Base-by-base conservation (phyloP, 2,113 vertebrate species). In the Thryonomys swinderianus region DNA sequence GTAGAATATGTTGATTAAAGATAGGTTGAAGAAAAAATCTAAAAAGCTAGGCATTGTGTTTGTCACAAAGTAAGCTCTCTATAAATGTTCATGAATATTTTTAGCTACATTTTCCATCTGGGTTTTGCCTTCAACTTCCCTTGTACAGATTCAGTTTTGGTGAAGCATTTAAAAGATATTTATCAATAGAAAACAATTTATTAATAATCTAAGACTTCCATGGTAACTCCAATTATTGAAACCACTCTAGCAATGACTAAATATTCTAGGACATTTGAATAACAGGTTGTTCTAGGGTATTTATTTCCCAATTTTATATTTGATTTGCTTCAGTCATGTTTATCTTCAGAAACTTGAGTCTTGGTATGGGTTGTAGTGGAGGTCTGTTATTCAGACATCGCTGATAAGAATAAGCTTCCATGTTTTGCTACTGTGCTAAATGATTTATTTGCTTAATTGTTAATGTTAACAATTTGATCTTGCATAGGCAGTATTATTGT, bases 81-180 rank as follows among this genome's bases (percentile, higher is more conserved):
- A 0, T 73, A 85, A 76, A 17, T 64, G 12, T 78, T 95, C 13
- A 78, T 92, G 81, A 90, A 32, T 94, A 51, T 69, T 94, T 89
- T 92, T 83, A 92, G 53, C 76, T 73, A 4, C 53, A 11, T 55
- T 55, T 55, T 55, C 14, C 34, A 95, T 76, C n/a, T 83, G 32
- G 18, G 17, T 66, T 85, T 89, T 88, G n/a, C 48, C 32, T 86
- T 30, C 79, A 59, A 71, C 16, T 71, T 95, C 53, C 27, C 79
- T 1, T 79, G 55, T 88, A 20, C 37, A 66, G 55, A 74, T 85
- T 9, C 23, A 87, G 78, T 40, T 94, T 91, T 89, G 66, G 80
- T 92, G 42, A 96, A 85, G 53, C 20, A 81, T 94, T 94, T 80
- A 66, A 85, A 93, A 85, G 51, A 80, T 85, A 48, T 66, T 94